These are phyloP conservation scores for Leptobrachium leishanense DNA, from an alignment of 2,113 vertebrate genomes.

Conservation along the genomic window DNA sequence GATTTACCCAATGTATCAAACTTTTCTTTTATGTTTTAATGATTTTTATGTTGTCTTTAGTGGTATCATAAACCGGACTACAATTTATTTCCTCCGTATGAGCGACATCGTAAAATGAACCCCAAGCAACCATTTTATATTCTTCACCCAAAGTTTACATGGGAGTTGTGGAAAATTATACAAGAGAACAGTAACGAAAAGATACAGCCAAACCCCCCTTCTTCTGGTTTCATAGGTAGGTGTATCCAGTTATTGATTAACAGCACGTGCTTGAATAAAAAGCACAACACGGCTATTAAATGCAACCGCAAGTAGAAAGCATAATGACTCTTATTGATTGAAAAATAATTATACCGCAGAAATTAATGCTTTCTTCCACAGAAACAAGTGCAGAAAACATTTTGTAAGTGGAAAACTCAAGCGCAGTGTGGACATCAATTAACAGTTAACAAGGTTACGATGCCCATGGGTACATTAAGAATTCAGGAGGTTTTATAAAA, in stretches of 20 bases:
- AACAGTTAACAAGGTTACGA: constrained; percentile 26
- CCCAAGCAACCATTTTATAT: constrained; percentile 92
- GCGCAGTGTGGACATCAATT: constrained; percentile 19
- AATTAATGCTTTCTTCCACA: constrained; percentile 31
- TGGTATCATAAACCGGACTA: constrained; percentile 96
- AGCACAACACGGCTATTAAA: constrained; percentile 11
- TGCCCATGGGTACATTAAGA: constrained; percentile 37
- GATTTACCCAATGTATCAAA: too few species aligned
- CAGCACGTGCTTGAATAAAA: neutral
- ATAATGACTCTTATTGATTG: constrained; percentile 38
- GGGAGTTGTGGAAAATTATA: constrained; percentile 96
- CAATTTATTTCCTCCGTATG: constrained; percentile 91
- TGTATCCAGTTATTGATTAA: constrained; percentile 5
- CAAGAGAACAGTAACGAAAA: constrained; percentile 93
- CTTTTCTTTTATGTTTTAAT: too few species aligned
- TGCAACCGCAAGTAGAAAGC: constrained; percentile 12
- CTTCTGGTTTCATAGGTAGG: constrained; percentile 96
- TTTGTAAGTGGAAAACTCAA: constrained; percentile 22
- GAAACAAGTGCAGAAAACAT: constrained; percentile 24
- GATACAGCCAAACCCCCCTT: constrained; percentile 97
- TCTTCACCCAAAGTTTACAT: constrained; percentile 93
- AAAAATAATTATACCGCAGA: constrained; percentile 30
- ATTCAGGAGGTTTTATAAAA: constrained; percentile 13
- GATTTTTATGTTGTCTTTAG: constrained; percentile 61
- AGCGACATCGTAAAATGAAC: constrained; percentile 80